These are phyloP conservation scores for Tinea semifulvella DNA, from an alignment of 2,888 invertebrate genomes.

Conservation along the genomic window DNA sequence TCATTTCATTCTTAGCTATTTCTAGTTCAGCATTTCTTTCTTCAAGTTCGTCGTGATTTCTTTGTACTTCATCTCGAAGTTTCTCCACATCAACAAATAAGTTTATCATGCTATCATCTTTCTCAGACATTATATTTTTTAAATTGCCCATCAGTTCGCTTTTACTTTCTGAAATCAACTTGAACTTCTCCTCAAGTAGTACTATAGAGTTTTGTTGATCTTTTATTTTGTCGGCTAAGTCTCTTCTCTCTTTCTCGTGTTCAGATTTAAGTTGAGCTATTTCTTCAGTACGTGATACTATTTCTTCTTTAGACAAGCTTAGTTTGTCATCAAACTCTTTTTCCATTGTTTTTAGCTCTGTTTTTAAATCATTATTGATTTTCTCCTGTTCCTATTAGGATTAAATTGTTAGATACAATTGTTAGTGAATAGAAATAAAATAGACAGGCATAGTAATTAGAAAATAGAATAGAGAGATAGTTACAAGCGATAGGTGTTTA, in stretches of 20 bases:
- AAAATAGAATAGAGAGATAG: too few relatives aligned
- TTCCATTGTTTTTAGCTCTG: conserved; percentile 35
- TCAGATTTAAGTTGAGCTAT: conserved; percentile 33
- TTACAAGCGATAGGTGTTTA: too few relatives aligned
- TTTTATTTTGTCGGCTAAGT: conserved; percentile 39
- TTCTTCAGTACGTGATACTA: conserved; percentile 21
- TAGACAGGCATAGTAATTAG: too few relatives aligned
- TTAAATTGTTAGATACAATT: not conserved
- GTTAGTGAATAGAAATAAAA: too few relatives aligned
- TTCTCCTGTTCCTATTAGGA: conserved; percentile 38
- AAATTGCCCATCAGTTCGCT: conserved; percentile 39
- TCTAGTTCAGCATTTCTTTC: conserved; percentile 45
- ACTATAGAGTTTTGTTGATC: conserved; percentile 42
- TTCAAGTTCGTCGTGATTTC: conserved; percentile 39
- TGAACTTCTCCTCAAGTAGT: conserved; percentile 45
- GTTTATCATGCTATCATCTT: conserved; percentile 38
- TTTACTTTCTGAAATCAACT: conserved; percentile 38
- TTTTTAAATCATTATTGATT: conserved; percentile 33
- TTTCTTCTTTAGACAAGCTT: conserved; percentile 21
- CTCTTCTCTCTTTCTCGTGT: conserved; percentile 42
- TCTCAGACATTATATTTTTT: conserved; percentile 36
- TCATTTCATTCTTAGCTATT: conserved; percentile 41
- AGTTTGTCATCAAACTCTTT: conserved; percentile 23
- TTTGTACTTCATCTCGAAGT: conserved; percentile 30
- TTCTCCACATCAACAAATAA: conserved; percentile 48